Base-by-base conservation (phyloP, 1,140 invertebrate genomes). In the Lycorma delicatula region DNA sequence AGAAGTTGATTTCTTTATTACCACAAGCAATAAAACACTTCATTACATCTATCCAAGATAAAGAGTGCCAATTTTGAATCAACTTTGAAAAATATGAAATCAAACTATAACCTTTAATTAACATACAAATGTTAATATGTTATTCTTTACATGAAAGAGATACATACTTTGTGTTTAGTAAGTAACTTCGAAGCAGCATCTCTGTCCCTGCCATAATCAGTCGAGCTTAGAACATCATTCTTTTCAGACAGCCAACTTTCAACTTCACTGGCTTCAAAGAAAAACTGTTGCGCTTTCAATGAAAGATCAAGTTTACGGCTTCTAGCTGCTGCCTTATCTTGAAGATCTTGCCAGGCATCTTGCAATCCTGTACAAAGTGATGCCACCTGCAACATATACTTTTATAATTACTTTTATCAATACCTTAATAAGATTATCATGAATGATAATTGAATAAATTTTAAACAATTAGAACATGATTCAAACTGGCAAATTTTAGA, bases 161-260 rank as follows among this genome's bases (percentile, higher is more conserved):
- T 53, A 59, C 62, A 59, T 68, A 87, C 89, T 77, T 95, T 95
- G 68, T 96, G 91, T 71, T 91, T 93, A 6, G 93, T 93, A 1
- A 96, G 75, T 31, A 96, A 75, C 74, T 93, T 95, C 13, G 90
- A 89, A 34, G 91, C 91, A 12, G 89, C 82, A 69, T 93, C 89
- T 46, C 91, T 79, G 75, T 97, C 93, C 29, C 88, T 79, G 18
- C 91, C 91, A 64, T 87, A 89, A 70, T 94, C 91, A 4, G 82
- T 86, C 22, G 87, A 89, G 38, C 80, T 81, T 6, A 94, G 71
- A 22, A 89, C 81, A 56, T 89, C 86, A 48, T 84, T 85, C 68
- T 90, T 90, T 74, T 96, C 92, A 34, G 82, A 82, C 49, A 97
- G 79, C 93, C 93, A 97, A 48, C 85, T 84, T 74, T 97, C 93